phyloP scores from a whole-genome alignment of 64 coral and sea anemone genomes.

The Stichodactyla helianthus region DNA sequence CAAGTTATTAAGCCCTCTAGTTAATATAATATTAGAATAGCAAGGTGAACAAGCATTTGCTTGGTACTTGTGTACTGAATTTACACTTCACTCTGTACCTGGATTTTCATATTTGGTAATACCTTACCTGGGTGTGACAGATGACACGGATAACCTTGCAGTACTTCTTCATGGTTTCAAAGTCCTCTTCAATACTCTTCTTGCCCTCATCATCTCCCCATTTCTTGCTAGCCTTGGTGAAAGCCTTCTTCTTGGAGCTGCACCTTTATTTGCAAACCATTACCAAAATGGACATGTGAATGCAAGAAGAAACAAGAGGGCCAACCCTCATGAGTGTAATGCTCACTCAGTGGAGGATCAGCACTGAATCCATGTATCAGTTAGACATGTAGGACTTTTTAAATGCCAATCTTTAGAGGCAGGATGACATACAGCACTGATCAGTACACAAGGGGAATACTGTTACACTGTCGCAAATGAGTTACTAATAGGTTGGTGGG shows the following conservation, averaged over 20 bases:
- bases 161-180: slow-evolving; percentile 96
- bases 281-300: slow-evolving; percentile 65
- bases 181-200: slow-evolving; percentile 81
- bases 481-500: no score
- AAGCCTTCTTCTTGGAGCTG: slow-evolving; percentile 98
- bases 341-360: slow-evolving; percentile 78
- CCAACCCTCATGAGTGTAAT: slow-evolving; percentile 79
- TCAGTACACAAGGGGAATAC: no score
- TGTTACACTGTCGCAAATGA: no score
- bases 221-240: slow-evolving; percentile 91
- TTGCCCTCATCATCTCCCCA: slow-evolving; percentile 97
- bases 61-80: no score
- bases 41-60: not conserved
- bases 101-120: not conserved
- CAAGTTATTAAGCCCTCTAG: not conserved
- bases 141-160: slow-evolving; percentile 98
- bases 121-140: slow-evolving; percentile 93
- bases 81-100: not conserved
- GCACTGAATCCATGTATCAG: slow-evolving; percentile 51
- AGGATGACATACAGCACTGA: no score
- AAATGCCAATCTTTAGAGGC: no score
- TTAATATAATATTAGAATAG: not conserved
- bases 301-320: slow-evolving; percentile 41
- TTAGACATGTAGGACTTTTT: not conserved
- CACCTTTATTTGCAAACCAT: slow-evolving; percentile 92